Percentiles rank a stretch among this genome's conserved stretches.
phyloP scores from a whole-genome alignment of 2,888 invertebrate genomes.

The Hoplodrina blanda region DNA sequence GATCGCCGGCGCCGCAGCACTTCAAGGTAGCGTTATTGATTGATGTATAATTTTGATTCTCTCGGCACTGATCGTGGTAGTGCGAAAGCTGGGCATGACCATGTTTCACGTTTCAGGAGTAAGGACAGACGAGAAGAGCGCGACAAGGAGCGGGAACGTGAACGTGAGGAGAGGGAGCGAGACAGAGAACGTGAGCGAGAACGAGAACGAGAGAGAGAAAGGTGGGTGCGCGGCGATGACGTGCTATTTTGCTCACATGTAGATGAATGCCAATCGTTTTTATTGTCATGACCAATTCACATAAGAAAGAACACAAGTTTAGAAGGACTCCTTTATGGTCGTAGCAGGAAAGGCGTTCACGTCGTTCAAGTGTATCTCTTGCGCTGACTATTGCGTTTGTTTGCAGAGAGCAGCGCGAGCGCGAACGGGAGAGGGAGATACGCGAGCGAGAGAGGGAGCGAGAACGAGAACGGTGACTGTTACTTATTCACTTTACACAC shows the following conservation, averaged over 20 bases:
- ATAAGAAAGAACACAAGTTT: too few species aligned
- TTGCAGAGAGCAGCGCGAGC: slow-evolving; percentile 70
- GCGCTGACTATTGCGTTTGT: slow-evolving; percentile 12
- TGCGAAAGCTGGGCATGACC: not conserved
- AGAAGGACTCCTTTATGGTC: too few species aligned
- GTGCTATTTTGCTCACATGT: too few species aligned
- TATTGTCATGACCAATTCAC: too few species aligned
- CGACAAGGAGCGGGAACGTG: slow-evolving; percentile 79
- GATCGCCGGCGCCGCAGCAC: slow-evolving; percentile 73
- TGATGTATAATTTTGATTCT: not conserved
- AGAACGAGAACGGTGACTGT: slow-evolving; percentile 77
- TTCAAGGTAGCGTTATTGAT: slow-evolving; percentile 66
- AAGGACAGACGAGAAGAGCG: slow-evolving; percentile 72
- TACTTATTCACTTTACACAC: not conserved
- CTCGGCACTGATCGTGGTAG: not conserved
- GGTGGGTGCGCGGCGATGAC: slow-evolving; percentile 27
- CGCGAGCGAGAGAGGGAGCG: slow-evolving; percentile 75
- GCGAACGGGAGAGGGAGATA: slow-evolving; percentile 72
- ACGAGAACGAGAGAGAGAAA: slow-evolving; percentile 82
- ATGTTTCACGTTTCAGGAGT: slow-evolving; percentile 47
- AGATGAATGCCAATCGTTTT: too few species aligned
- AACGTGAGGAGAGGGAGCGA: slow-evolving; percentile 75
- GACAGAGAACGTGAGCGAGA: slow-evolving; percentile 77
- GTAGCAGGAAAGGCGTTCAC: not conserved
- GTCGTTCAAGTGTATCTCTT: not conserved